Conservation (phyloP, 2,888 invertebrate genomes). For the Piscicola geometra region DNA sequence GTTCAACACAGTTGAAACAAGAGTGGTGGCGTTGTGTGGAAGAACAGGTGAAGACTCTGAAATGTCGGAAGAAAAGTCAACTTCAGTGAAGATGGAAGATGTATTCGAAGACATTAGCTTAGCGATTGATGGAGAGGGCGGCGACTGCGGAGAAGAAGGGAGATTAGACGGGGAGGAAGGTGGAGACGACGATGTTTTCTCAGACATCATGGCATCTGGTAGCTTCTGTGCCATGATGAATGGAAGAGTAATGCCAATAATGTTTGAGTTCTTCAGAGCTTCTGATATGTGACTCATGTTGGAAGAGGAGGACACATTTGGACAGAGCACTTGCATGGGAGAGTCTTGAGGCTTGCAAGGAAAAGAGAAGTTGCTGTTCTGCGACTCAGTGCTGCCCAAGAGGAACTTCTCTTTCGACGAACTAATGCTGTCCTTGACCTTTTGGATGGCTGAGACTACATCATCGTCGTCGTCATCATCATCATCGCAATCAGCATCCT, state of each 20-base stretch:
- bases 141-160: background rate
- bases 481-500: background rate
- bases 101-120: background rate
- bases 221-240: slow-evolving; percentile 3
- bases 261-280: slow-evolving; percentile 21
- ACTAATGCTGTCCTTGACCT: slow-evolving; percentile 1
- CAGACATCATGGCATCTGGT: too few species aligned
- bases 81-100: background rate
- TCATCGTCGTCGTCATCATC: background rate
- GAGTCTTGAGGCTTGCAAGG: background rate
- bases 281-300: slow-evolving; percentile 23
- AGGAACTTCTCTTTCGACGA: slow-evolving; percentile 20
- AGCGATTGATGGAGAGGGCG: background rate
- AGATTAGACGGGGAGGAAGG: background rate
- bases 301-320: background rate
- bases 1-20: background rate
- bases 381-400: background rate
- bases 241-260: slow-evolving; percentile 29
- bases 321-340: background rate
- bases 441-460: background rate
- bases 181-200: background rate
- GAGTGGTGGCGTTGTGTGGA: background rate
- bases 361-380: background rate
- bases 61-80: background rate
- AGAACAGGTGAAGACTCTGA: background rate